Conservation (phyloP, 2,888 invertebrate genomes). For the Caenorhabditis becei region DNA sequence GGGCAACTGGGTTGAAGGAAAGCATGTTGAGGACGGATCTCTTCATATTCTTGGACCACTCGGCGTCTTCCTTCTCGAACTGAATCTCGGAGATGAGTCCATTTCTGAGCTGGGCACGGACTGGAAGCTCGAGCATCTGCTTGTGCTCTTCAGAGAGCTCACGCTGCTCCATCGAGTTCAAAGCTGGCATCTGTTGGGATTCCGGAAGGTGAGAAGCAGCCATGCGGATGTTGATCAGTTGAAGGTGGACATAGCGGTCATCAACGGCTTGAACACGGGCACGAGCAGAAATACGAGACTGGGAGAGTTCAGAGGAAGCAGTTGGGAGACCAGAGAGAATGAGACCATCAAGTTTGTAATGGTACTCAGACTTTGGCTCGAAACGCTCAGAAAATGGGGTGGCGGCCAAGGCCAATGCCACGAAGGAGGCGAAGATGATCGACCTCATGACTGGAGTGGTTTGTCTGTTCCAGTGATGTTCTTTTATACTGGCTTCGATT, state of each 20-base stretch:
- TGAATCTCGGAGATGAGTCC: conserved; percentile 74
- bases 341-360: conserved; percentile 61
- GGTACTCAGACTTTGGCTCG: conserved; percentile 59
- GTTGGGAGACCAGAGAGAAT: conserved; percentile 65
- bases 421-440: conserved; percentile 60
- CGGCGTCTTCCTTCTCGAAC: conserved; percentile 65
- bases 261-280: conserved; percentile 59
- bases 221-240: conserved; percentile 59
- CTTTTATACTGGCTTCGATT: conserved; percentile 44
- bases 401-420: conserved; percentile 68
- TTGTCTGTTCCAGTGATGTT: conserved; percentile 4
- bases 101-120: conserved; percentile 73
- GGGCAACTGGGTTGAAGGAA: conserved; percentile 51
- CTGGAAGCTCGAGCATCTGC: conserved; percentile 68
- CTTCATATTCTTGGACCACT: conserved; percentile 80
- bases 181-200: conserved; percentile 46
- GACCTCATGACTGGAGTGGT: conserved; percentile 57
- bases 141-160: conserved; percentile 65
- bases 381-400: conserved; percentile 51
- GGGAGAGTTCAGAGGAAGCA: conserved; percentile 50
- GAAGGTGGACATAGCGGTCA: conserved; percentile 56
- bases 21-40: conserved; percentile 77
- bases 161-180: conserved; percentile 69
- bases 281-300: conserved; percentile 61
- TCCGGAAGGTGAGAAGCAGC: conserved; percentile 57